phyloP scores from a whole-genome alignment of 2,797 vertebrate genomes.

The Manis javanica region DNA sequence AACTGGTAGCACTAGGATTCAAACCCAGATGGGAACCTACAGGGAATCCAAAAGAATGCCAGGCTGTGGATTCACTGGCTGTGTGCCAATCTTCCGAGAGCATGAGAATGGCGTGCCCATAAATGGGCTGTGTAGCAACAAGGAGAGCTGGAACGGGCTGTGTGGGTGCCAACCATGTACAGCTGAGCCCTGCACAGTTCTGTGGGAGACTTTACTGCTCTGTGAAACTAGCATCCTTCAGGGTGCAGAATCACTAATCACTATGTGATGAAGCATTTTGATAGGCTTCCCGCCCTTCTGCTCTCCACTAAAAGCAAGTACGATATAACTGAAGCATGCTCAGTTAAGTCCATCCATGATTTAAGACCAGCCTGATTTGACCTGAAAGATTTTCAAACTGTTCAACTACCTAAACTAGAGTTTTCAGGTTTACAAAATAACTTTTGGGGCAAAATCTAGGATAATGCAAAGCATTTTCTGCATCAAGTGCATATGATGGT shows the following conservation, averaged over 20 bases:
- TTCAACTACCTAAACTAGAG: neutral
- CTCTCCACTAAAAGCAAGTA: slow-evolving; percentile 52
- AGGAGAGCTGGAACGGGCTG: neutral
- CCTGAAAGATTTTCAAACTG: slow-evolving; percentile 67
- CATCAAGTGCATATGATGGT: neutral
- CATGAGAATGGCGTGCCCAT: neutral
- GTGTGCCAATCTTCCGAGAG: neutral
- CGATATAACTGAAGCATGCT: slow-evolving; percentile 44
- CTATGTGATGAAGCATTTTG: slow-evolving; percentile 27
- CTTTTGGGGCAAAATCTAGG: neutral
- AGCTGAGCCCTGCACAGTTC: neutral
- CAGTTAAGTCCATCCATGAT: slow-evolving; percentile 57
- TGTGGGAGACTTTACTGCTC: neutral
- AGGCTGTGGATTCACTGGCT: neutral
- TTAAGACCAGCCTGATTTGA: slow-evolving; percentile 48
- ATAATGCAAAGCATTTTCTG: slow-evolving; percentile 56
- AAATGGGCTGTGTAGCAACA: neutral
- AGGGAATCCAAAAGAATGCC: neutral
- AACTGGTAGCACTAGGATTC: neutral
- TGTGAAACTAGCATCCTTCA: neutral
- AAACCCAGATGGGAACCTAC: neutral
- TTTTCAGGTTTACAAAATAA: slow-evolving; percentile 63
- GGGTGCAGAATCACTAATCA: neutral
- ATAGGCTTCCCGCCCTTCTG: slow-evolving; percentile 31
- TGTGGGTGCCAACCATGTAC: neutral